Evolutionary conservation across 2,113 vertebrate genomes (phyloP).

Genomic region (Conger conger): DNA sequence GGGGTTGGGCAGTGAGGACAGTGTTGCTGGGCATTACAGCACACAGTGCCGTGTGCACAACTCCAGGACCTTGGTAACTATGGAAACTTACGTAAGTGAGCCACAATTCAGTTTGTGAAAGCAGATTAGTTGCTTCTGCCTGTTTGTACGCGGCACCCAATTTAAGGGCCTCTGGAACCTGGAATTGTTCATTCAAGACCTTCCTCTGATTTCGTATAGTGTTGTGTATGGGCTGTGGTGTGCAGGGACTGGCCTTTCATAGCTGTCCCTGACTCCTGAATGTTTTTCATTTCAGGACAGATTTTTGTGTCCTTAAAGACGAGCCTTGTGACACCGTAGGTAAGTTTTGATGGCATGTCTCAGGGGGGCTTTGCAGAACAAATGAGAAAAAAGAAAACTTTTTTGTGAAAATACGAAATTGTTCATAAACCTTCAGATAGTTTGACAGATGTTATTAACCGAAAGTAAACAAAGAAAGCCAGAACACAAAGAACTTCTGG

Average conservation of each 20-base stretch:
- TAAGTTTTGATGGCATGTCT: constrained; percentile 65
- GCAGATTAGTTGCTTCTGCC: background rate
- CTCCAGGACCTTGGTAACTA: background rate
- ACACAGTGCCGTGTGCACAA: no score
- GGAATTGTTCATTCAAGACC: background rate
- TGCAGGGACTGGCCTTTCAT: background rate
- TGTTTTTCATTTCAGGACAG: constrained; percentile 75
- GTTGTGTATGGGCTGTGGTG: background rate
- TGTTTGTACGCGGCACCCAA: background rate
- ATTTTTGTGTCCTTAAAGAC: constrained; percentile 98
- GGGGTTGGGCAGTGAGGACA: no score
- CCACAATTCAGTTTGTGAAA: background rate
- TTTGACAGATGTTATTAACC: background rate
- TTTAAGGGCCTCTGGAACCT: background rate
- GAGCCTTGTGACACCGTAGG: constrained; percentile 97
- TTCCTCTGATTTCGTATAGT: background rate
- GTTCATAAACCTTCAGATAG: background rate
- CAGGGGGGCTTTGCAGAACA: background rate
- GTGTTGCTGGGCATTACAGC: no score
- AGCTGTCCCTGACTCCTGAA: background rate
- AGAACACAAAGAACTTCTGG: background rate
- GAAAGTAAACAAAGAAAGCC: background rate
- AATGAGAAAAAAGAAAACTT: background rate
- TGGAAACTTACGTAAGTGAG: background rate
- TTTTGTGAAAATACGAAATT: background rate